Percentiles rank a stretch among this genome's conserved stretches.
These are phyloP conservation scores for Mesorhabditis spiculigera DNA, from an alignment of 2,888 invertebrate genomes.

Conservation along the genomic window DNA sequence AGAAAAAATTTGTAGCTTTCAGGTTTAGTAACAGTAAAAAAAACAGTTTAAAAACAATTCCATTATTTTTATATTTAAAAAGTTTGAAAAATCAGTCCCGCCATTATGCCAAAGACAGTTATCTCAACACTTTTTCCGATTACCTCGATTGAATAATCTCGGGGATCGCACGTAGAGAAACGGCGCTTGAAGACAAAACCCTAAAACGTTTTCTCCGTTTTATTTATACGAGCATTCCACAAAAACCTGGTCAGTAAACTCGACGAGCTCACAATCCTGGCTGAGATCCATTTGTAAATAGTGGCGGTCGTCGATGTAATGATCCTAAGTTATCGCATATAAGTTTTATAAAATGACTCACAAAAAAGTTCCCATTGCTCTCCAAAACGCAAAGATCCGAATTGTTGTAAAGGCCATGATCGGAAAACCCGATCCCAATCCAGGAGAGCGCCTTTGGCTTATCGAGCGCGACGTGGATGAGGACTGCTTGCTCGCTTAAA, in stretches of 20 bases:
- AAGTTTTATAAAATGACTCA: too few species aligned
- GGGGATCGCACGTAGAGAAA: conserved; percentile 50
- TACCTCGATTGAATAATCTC: conserved; percentile 54
- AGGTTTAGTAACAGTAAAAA: too few species aligned
- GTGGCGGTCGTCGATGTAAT: conserved; percentile 32
- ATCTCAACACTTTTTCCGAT: background rate
- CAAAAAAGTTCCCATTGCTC: too few species aligned
- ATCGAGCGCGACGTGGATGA: background rate
- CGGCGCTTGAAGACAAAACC: conserved; percentile 38
- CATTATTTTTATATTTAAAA: too few species aligned
- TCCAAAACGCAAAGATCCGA: conserved; percentile 43
- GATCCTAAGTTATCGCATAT: conserved; percentile 20
- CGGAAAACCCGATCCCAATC: conserved; percentile 51
- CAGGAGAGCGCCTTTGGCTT: conserved; percentile 17
- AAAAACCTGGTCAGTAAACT: conserved; percentile 10
- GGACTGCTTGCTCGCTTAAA: background rate
- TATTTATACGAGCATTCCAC: too few species aligned
- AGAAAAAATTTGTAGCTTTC: too few species aligned
- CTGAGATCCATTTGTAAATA: conserved; percentile 35
- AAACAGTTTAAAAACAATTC: too few species aligned
- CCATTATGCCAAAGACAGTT: background rate
- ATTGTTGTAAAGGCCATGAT: conserved; percentile 47
- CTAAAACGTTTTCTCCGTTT: background rate
- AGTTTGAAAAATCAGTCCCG: too few species aligned
- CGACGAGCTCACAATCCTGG: conserved; percentile 44